These are phyloP conservation scores for Cataglyphis hispanica DNA, from an alignment of 1,140 invertebrate genomes.

Conservation along the genomic window DNA sequence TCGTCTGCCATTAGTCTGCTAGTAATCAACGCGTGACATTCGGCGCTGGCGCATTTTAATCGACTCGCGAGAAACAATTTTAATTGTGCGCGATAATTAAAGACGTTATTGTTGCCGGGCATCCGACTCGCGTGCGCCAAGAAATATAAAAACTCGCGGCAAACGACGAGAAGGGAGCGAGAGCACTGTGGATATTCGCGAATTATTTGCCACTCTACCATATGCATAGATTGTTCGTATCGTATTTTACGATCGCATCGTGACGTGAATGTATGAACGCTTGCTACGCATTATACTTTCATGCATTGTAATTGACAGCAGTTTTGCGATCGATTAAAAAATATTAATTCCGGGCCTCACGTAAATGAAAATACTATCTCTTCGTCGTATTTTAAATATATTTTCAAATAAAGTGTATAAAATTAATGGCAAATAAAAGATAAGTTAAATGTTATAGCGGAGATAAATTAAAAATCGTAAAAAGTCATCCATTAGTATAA, in stretches of 20 bases:
- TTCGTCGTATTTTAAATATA: background rate
- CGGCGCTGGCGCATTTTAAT: too few relatives aligned
- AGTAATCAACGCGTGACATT: background rate
- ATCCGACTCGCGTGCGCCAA: background rate
- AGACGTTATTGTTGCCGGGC: constrained; percentile 52
- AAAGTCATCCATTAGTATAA: background rate
- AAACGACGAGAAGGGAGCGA: background rate
- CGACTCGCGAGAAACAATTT: constrained; percentile 41
- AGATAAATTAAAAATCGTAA: background rate
- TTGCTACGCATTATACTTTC: background rate
- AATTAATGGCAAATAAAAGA: background rate
- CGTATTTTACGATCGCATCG: constrained; percentile 35
- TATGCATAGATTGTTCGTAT: constrained; percentile 2
- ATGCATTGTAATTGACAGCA: background rate
- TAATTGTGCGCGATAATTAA: constrained; percentile 65
- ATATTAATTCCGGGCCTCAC: background rate
- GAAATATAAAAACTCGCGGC: constrained; percentile 18
- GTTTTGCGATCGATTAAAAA: background rate
- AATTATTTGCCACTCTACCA: constrained; percentile 2
- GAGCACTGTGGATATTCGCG: constrained; percentile 5
- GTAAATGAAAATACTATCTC: background rate
- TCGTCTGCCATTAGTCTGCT: constrained; percentile 3
- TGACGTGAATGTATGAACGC: constrained; percentile 37
- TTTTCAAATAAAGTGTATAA: background rate
- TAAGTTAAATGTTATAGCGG: background rate